Evolutionary conservation across 1,140 invertebrate genomes (phyloP).

Genomic region (Daktulosphaira vitifoliae): DNA sequence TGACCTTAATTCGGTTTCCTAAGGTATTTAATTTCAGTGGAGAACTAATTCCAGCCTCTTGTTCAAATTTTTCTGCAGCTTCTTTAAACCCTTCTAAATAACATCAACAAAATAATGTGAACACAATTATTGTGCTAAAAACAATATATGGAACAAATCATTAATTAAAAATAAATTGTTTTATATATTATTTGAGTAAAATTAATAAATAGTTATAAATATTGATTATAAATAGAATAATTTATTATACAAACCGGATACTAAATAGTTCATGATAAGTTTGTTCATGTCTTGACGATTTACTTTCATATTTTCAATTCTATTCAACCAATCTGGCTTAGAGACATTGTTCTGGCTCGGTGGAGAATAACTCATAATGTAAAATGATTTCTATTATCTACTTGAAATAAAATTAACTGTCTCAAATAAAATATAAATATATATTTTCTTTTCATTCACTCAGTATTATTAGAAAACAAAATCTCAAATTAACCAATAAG

Average conservation of each 20-base stretch:
- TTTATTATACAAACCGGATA: constrained; percentile 62
- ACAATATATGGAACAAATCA: background rate
- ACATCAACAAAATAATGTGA: constrained; percentile 2
- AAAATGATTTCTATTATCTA: no score
- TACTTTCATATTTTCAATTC: constrained; percentile 69
- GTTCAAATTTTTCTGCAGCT: constrained; percentile 92
- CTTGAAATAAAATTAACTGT: no score
- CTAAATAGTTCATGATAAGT: constrained; percentile 96
- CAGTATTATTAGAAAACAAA: no score
- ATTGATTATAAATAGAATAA: no score
- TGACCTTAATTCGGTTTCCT: constrained; percentile 87
- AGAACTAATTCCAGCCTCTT: constrained; percentile 83
- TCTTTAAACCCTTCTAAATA: constrained; percentile 91
- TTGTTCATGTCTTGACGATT: constrained; percentile 90
- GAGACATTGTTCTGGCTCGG: constrained; percentile 33
- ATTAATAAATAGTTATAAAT: background rate
- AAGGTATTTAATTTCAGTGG: constrained; percentile 78
- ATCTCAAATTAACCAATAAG: no score
- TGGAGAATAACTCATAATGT: constrained; percentile 24
- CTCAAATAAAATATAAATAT: no score
- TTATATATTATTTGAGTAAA: background rate
- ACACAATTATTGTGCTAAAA: background rate
- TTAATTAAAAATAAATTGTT: background rate
- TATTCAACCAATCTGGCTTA: constrained; percentile 59
- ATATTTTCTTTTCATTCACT: no score